Percentiles rank a stretch among this genome's conserved stretches.
Evolutionary conservation across 1,140 invertebrate genomes (phyloP).

Genomic region (Bombus cullumanus): DNA sequence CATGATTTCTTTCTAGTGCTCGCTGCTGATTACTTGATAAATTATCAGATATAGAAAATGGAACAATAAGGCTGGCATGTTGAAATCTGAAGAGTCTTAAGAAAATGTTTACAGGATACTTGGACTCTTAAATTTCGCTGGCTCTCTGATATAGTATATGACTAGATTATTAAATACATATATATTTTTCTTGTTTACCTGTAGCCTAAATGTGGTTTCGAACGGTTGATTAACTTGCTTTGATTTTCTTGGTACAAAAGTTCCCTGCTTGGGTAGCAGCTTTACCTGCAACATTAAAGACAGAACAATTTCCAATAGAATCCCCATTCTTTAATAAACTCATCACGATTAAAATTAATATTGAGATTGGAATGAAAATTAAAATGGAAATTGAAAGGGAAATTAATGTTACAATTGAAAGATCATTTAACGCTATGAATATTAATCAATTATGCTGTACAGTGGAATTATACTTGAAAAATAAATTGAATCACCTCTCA

Average conservation of each 20-base stretch:
- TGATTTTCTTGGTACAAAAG: conserved; percentile 78
- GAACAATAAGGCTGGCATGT: neutral
- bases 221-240: conserved; percentile 85
- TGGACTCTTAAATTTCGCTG: neutral
- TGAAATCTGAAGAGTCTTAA: neutral
- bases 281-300: conserved; percentile 83
- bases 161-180: neutral
- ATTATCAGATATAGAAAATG: conserved; percentile 3
- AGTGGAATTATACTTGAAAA: too few species aligned
- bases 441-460: neutral
- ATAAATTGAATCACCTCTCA: too few species aligned
- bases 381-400: neutral
- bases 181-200: conserved; percentile 75
- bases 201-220: conserved; percentile 89
- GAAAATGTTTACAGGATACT: neutral
- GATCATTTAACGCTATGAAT: neutral
- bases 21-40: neutral
- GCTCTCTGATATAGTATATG: neutral
- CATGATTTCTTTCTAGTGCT: neutral
- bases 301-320: neutral
- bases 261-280: conserved; percentile 84
- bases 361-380: neutral
- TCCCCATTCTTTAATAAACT: neutral
- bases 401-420: neutral
- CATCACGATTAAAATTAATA: neutral